phyloP scores from a whole-genome alignment of 2,888 invertebrate genomes.

The Cantharis flavilabris region DNA sequence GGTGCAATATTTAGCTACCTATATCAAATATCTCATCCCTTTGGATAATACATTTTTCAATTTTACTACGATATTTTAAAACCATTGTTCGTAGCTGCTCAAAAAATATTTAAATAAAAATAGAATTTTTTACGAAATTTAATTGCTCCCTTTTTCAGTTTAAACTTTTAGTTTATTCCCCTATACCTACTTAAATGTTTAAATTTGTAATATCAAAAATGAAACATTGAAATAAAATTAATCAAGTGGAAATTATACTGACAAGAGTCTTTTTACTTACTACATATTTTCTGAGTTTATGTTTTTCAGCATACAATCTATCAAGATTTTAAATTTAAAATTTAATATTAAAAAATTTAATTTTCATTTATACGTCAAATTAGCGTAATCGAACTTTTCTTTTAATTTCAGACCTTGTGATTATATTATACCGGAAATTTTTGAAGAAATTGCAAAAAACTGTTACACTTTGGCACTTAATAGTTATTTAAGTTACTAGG shows the following conservation, averaged over 20 bases:
- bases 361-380: not conserved
- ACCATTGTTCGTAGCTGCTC: not conserved
- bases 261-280: not conserved
- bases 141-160: not conserved
- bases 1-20: conserved; percentile 38
- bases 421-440: no score
- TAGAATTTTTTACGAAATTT: not conserved
- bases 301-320: no score
- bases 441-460: no score
- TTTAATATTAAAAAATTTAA: not conserved
- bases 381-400: not conserved
- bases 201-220: not conserved
- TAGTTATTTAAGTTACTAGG: no score
- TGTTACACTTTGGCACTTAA: no score
- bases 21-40: conserved; percentile 40
- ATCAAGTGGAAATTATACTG: not conserved
- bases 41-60: conserved; percentile 38
- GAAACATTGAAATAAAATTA: not conserved
- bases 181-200: no score
- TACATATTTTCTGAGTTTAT: no score
- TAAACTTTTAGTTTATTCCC: no score
- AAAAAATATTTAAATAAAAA: not conserved
- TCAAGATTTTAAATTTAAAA: no score
- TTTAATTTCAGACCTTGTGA: no score
- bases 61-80: conserved; percentile 21